Evolutionary conservation across 2,888 invertebrate species (phyloP).

Genomic region (Sarcophaga subvicina): DNA sequence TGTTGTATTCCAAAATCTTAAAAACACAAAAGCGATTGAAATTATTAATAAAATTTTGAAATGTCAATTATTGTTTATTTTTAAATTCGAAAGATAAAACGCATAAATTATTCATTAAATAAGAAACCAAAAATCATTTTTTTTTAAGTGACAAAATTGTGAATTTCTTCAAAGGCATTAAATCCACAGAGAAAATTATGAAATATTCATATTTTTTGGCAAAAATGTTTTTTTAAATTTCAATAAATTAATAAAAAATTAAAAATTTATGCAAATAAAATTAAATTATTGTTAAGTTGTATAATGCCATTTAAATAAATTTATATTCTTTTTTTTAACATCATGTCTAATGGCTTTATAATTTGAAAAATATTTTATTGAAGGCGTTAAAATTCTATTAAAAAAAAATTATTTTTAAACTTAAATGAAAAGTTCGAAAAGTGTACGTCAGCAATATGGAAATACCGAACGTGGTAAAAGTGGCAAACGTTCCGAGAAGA

Average conservation of each 20-base stretch:
- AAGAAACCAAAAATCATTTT: neutral
- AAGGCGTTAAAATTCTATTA: conserved; percentile 4
- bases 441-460: conserved; percentile 74
- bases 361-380: neutral
- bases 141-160: conserved; percentile 26
- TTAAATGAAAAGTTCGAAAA: conserved; percentile 78
- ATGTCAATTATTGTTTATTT: conserved; percentile 33
- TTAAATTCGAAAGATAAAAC: conserved; percentile 6
- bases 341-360: conserved; percentile 1
- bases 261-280: neutral
- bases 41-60: neutral
- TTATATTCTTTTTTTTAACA: neutral
- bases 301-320: conserved; percentile 16
- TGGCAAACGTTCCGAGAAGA: conserved; percentile 73
- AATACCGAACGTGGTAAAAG: conserved; percentile 73
- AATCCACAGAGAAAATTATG: neutral
- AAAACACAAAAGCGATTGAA: neutral
- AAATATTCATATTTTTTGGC: neutral
- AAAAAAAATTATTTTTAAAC: conserved; percentile 12
- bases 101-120: conserved; percentile 7
- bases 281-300: neutral
- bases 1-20: conserved; percentile 4
- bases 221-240: neutral
- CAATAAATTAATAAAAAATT: neutral
- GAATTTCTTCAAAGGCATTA: neutral